Base-by-base conservation (phyloP, 2,888 invertebrate species). In the Drosophila cyrtoloma region DNA sequence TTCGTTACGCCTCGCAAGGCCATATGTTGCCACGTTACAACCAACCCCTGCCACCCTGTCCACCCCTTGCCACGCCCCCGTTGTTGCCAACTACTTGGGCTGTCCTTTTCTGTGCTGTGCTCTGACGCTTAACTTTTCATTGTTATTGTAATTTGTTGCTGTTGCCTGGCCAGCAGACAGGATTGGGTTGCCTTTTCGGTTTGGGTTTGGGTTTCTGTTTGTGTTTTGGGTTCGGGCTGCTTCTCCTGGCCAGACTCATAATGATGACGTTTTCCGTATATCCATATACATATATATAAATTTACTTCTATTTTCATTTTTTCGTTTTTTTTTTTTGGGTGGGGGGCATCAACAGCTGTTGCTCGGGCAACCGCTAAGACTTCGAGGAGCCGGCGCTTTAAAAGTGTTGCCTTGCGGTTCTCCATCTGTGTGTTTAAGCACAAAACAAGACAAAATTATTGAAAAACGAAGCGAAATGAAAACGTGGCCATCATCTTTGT, bases 81-180 rank as follows among this genome's bases (percentile, higher is more conserved):
- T 33, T 71, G 72, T 57, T 61, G 37, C 28, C 71, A 76, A 82
- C 85, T 75, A 79, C 81, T 81, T 75, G 79, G 81, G 85, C 68
- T 86, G 88, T 86, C 84, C 86, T 79, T 89, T 81, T 84, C 65
- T 65, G 57, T 77, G 74, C 67, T 77, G 71, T 77, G 84, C 35
- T 35, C 55, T 37, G 37, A 72, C 81, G 89, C 81, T 89, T 86
- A 86, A 86, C 86, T 86, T 86, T 86, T 89, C 84, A 86, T 89
- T 86, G 86, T 89, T 86, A 86, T 86, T 86, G 84, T 86, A 89
- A 86, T 86, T 86, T 85, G 77, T 74, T 77, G 66, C 47, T 52
- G 64, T 53, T 74, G 64, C 63, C 69, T 62, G 75, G 51, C 39
- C 59, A 53, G 66, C 59, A 44, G 58, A 37, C 51, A n/a, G 60